Conservation (phyloP, 2,113 vertebrate genomes). For the Oenanthe oenanthe region DNA sequence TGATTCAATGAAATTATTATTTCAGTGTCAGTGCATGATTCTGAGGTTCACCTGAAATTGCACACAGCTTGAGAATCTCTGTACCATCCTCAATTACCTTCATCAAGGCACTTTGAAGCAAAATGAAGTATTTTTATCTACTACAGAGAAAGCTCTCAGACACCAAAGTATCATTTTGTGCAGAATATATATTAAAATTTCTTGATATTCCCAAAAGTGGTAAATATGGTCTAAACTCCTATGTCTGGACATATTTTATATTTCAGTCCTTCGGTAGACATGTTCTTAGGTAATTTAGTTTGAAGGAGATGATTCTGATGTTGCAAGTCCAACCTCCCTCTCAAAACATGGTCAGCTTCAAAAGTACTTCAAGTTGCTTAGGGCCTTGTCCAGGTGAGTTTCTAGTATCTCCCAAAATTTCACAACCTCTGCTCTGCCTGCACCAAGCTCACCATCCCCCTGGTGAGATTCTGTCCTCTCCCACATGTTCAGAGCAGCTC, state of each 20-base stretch:
- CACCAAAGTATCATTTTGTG: not conserved
- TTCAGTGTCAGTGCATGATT: rapidly evolving
- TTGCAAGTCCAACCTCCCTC: not conserved
- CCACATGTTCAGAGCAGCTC: not conserved
- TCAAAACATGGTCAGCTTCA: not conserved
- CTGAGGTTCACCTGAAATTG: not conserved
- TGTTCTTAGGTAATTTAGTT: not conserved
- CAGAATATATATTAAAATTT: not conserved
- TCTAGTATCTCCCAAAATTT: not conserved
- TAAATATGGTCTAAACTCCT: not conserved
- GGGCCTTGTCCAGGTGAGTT: not conserved
- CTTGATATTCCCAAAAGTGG: not conserved
- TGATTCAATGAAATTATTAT: not conserved
- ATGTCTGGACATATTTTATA: not conserved
- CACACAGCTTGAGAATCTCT: not conserved
- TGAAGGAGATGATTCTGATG: not conserved
- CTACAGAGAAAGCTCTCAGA: not conserved
- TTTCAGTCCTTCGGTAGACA: not conserved
- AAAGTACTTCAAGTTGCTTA: not conserved
- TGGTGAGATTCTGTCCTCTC: not conserved
- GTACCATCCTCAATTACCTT: not conserved
- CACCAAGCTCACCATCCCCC: not conserved
- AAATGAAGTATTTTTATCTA: not conserved
- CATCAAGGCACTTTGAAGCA: not conserved
- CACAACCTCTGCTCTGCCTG: not conserved